A percentile compares a stretch with the other conserved stretches of the same genome.
phyloP scores from a whole-genome alignment of 2,797 vertebrate genomes.

The Etheostoma nigrum region DNA sequence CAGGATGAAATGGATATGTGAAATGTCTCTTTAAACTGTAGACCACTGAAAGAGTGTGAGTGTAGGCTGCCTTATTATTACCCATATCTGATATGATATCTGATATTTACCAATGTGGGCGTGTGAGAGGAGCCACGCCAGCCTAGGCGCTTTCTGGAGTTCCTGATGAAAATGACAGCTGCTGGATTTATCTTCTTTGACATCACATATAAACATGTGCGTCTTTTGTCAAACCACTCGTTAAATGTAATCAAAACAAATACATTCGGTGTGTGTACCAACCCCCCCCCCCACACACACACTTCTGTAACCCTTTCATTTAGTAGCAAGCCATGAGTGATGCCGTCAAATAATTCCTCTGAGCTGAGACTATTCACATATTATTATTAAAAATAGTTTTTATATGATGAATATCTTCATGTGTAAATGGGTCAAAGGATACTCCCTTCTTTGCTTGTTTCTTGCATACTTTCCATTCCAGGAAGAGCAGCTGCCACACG shows the following conservation, averaged over 20 bases:
- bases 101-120: slow-evolving; percentile 19
- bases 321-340: slow-evolving; percentile 13
- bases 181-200: slow-evolving; percentile 27
- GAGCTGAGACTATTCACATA: not conserved
- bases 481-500: slow-evolving; percentile 93
- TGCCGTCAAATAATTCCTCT: slow-evolving; percentile 21
- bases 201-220: slow-evolving; percentile 17
- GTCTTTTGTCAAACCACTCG: slow-evolving; percentile 4
- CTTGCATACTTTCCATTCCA: slow-evolving; percentile 94
- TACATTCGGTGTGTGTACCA: not conserved
- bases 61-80: slow-evolving; percentile 23
- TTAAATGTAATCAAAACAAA: slow-evolving; percentile 29
- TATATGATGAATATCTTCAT: slow-evolving; percentile 2
- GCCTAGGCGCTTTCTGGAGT: slow-evolving; percentile 32
- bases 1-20: not conserved
- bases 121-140: slow-evolving; percentile 25
- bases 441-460: slow-evolving; percentile 95
- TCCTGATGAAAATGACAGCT: slow-evolving; percentile 41
- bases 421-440: slow-evolving; percentile 85
- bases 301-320: slow-evolving; percentile 12
- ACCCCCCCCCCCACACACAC: not conserved
- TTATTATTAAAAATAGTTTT: slow-evolving; percentile 3
- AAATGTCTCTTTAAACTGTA: slow-evolving; percentile 13
- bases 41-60: not conserved
- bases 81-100: not conserved